Base-by-base conservation (phyloP, 2,888 invertebrate genomes). In the Hydraecia micacea region DNA sequence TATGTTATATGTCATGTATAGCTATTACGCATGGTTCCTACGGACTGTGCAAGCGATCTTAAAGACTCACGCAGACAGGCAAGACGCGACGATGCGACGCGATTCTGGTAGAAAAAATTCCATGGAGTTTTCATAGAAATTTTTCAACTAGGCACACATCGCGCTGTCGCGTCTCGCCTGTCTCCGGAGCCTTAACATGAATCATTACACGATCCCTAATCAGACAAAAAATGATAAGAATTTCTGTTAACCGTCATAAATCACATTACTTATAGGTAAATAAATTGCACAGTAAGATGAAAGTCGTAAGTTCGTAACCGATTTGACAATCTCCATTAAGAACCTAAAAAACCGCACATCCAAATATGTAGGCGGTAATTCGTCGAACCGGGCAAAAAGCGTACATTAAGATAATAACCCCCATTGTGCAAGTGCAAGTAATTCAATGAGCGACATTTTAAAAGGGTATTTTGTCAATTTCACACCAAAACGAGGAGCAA, bases 401-500 rank as follows among this genome's bases (percentile, higher is more conserved):
- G 11, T 15, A 18, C 73, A 83, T 83, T 69, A 81, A 74, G 5
- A 62, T 83, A 87, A 89, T 81, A 52, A 76, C 75, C 4, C 46
- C 25, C 28, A 75, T 85, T 87, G 67, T 62, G 68, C 18, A 80
- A 84, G 39, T 18, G 8, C 49, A 46, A 55, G 70, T 84, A 75
- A 75, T 72, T 66, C 80, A 60, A 84, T 76, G 73, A 80, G 49
- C 67, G 81, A 85, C 80, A 80, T 77, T 80, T 78, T 62, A 83
- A 83, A 87, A 80, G 52, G 73, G 73, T 70, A 81, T 69, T 65
- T 73, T 73, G 75, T 74, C 58, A 79, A 80, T 81, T 85, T 80
- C 46, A 69, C 73, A 49, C 58, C 77, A 68, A 78, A 73, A 82
- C 69, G 74, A 76, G 84, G 69, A 74, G 32, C 69, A 79, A 76